Conservation (phyloP, 2,113 vertebrate species). For the Lucifuga dentata region DNA sequence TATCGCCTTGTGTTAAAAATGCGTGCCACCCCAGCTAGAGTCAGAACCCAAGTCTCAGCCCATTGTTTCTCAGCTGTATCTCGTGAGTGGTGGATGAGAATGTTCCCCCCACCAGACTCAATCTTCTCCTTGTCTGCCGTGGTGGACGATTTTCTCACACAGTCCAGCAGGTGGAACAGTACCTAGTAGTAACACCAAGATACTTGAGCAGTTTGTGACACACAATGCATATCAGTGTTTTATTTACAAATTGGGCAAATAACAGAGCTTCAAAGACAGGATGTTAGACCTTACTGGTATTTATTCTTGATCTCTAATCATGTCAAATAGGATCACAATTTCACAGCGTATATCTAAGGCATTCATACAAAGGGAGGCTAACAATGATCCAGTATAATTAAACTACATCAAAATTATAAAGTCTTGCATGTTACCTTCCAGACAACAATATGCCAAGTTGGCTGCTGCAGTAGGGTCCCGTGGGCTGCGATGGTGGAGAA, state of each 20-base stretch:
- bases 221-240: too few relatives aligned
- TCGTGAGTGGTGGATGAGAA: slow-evolving; percentile 98
- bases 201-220: background rate
- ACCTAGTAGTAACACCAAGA: slow-evolving; percentile 82
- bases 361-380: too few relatives aligned
- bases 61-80: slow-evolving; percentile 99
- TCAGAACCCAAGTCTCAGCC: slow-evolving; percentile 99
- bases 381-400: slow-evolving; percentile 10
- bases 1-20: slow-evolving; percentile 98
- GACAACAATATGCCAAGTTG: slow-evolving; percentile 96
- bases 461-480: slow-evolving; percentile 94
- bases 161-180: slow-evolving; percentile 93
- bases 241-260: too few relatives aligned
- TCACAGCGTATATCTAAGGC: too few relatives aligned
- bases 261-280: too few relatives aligned
- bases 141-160: slow-evolving; percentile 94
- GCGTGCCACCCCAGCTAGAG: slow-evolving; percentile 94
- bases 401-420: background rate
- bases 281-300: too few relatives aligned
- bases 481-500: slow-evolving; percentile 98
- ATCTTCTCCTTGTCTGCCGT: slow-evolving; percentile 99
- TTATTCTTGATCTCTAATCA: too few relatives aligned
- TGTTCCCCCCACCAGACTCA: slow-evolving; percentile 98
- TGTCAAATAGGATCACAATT: too few relatives aligned
- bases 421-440: slow-evolving; percentile 86